Evolutionary conservation across 1,140 invertebrate genomes (phyloP).

Genomic region (Drosophila paulistorum): DNA sequence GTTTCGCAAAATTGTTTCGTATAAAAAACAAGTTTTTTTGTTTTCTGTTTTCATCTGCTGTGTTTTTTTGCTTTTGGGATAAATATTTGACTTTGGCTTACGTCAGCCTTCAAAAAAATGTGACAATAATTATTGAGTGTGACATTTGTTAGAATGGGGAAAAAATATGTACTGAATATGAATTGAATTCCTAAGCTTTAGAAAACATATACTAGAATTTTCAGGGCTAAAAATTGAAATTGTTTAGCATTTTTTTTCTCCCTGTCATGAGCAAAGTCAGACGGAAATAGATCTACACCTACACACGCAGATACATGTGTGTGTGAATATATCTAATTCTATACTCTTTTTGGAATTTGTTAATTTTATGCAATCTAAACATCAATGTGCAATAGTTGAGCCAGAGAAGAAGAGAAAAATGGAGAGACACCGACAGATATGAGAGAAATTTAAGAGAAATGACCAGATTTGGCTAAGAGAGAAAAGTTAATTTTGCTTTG

Average conservation of each 20-base stretch:
- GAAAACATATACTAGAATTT: not conserved
- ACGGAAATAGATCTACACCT: conserved; percentile 55
- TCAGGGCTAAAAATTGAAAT: conserved; percentile 5
- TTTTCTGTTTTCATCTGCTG: not conserved
- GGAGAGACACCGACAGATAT: not conserved
- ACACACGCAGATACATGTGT: conserved; percentile 13
- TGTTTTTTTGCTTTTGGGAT: conserved; percentile 4
- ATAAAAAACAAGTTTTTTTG: conserved; percentile 64
- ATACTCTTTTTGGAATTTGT: conserved; percentile 31
- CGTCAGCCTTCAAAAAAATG: conserved; percentile 47
- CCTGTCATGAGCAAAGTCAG: conserved; percentile 29
- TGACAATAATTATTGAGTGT: conserved; percentile 17
- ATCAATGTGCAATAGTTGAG: conserved; percentile 30
- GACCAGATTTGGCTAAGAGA: conserved; percentile 14
- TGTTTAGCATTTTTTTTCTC: conserved; percentile 32
- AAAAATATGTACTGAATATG: conserved; percentile 5
- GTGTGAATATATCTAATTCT: not conserved
- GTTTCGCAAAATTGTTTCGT: conserved; percentile 52
- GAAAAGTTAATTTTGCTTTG: not conserved
- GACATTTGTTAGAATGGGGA: conserved; percentile 20
- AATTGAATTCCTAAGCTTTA: not conserved
- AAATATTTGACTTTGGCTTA: conserved; percentile 43
- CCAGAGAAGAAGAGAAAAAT: not conserved
- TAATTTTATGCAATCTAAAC: conserved; percentile 41
- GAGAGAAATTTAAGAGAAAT: not conserved